Percentiles rank a stretch among this genome's conserved stretches.
Evolutionary conservation across 2,113 vertebrate genomes (phyloP).

Genomic region (Upupa epops): DNA sequence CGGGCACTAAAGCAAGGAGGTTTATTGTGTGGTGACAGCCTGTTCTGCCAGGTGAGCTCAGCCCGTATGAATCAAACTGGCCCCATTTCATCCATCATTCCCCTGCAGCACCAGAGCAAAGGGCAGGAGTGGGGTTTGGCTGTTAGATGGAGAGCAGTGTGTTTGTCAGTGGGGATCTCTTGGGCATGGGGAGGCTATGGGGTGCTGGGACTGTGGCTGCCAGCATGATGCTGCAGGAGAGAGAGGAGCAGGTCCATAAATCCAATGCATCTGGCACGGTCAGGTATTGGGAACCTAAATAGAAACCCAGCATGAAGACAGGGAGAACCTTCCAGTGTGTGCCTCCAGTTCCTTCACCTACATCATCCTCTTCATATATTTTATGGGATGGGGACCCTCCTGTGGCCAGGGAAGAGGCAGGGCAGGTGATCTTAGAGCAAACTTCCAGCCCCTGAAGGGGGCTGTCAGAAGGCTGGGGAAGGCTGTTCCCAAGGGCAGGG

Average conservation of each 20-base stretch:
- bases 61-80: not conserved
- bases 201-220: not conserved
- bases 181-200: not conserved
- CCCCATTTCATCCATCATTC: constrained; percentile 28
- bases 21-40: constrained; percentile 52
- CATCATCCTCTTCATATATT: not conserved
- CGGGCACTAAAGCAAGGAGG: constrained; percentile 25
- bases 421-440: too few relatives aligned
- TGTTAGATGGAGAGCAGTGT: not conserved
- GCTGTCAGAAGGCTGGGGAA: too few relatives aligned
- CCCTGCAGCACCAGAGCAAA: not conserved
- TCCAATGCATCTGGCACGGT: not conserved
- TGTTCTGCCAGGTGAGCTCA: constrained; percentile 36
- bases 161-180: not conserved
- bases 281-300: not conserved
- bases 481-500: too few relatives aligned
- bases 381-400: not conserved
- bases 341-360: too few relatives aligned
- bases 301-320: not conserved
- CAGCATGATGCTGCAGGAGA: not conserved
- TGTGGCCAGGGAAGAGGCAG: not conserved
- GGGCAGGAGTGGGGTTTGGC: not conserved
- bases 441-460: too few relatives aligned
- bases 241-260: not conserved
- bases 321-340: fast-evolving